Evolutionary conservation across 2,888 invertebrate species (phyloP), one percentile per base, ranked within the genome.

Genomic region (Acanthopleura granulata): DNA sequence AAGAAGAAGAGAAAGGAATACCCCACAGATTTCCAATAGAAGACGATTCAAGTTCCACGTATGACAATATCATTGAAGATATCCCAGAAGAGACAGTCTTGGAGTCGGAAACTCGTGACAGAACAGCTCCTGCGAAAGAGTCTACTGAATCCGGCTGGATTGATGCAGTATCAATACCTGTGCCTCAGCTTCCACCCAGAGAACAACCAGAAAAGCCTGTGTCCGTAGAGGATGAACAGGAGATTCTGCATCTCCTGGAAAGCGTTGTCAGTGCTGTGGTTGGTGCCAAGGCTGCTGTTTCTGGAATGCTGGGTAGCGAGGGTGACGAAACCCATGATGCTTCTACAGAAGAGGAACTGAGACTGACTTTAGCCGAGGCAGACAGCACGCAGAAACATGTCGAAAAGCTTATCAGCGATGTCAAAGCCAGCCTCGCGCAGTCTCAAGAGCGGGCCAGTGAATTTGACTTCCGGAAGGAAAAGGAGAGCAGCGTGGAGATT

Each of bases 241-340:
- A 57, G 12, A 57, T 57, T 22, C 57, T 57, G 22, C 57, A 22
- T 12, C 22, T 57, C 18, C 57, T 57, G 57, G 57, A 57, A 22
- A 57, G 57, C 12, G 57, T 57, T 57, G 57, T 57, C 57, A 57
- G 22, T 57, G 57, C 57, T 57, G 57, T 57, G 18, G 57, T 57
- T 12, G 57, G 57, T n/a, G 57, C 57, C 12, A 57, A 57, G 57
- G 57, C 57, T 57, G 57, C 57, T 9, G 57, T 57, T 6, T 9
- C n/a, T 22, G 57, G 57, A 22, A 57, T 57, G 57, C 22, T 57
- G 3, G 57, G 22, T 57, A 9, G 6, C 3, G 57, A 57, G 4
- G 12, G 3, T n/a, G 22, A 57, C 12, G 57, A n/a, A 4, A 57
- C 57, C 22, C 57, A 57, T n/a, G 57, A 57, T 57, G 57, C 57